phyloP scores from a whole-genome alignment of 2,888 invertebrate species.

The Catocala fraxini region DNA sequence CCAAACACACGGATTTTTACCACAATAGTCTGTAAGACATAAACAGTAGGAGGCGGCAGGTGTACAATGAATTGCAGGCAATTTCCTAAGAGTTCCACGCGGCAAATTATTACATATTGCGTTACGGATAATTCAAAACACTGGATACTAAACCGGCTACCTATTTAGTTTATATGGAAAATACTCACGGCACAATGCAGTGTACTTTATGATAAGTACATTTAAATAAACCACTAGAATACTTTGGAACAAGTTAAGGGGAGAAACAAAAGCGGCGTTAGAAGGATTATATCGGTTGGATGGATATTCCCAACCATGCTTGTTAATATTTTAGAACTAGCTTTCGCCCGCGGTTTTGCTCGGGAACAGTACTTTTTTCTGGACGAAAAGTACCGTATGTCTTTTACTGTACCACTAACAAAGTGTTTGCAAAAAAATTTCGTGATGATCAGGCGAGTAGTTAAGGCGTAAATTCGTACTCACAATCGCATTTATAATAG shows the following conservation, averaged over 20 bases:
- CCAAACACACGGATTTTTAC: slow-evolving; percentile 9
- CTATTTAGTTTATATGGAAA: slow-evolving; percentile 38
- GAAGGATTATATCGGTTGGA: background rate
- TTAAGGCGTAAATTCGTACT: too few relatives aligned
- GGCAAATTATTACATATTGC: slow-evolving; percentile 55
- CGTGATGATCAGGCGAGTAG: too few relatives aligned
- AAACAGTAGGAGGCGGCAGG: slow-evolving; percentile 59
- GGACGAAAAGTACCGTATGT: too few relatives aligned
- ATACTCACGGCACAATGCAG: slow-evolving; percentile 11
- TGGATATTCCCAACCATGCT: background rate
- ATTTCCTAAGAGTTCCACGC: slow-evolving; percentile 55
- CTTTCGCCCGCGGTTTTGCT: too few relatives aligned
- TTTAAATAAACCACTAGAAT: slow-evolving; percentile 19
- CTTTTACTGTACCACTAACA: too few relatives aligned
- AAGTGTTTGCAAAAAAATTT: too few relatives aligned
- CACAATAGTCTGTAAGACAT: slow-evolving; percentile 47
- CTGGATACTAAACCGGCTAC: slow-evolving; percentile 30
- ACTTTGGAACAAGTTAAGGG: slow-evolving; percentile 6
- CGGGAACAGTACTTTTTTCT: too few relatives aligned
- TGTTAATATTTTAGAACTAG: background rate
- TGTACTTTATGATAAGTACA: slow-evolving; percentile 22
- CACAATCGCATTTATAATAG: too few relatives aligned
- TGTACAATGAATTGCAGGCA: slow-evolving; percentile 56
- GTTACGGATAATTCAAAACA: slow-evolving; percentile 46
- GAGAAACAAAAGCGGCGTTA: background rate